phyloP scores from a whole-genome alignment of 2,888 invertebrate genomes.

The Cheilosia impressa region DNA sequence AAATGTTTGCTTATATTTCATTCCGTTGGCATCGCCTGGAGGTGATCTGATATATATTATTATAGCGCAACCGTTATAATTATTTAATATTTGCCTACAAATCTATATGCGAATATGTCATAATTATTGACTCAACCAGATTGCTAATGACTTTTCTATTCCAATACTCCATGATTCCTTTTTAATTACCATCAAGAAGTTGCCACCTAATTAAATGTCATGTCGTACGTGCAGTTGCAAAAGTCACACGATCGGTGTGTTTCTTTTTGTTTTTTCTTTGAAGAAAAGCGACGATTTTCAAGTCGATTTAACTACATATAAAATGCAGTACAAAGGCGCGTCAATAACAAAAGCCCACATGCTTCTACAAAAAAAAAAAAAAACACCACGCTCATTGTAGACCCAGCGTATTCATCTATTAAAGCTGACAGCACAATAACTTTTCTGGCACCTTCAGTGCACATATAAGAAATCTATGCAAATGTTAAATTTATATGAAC shows the following conservation, averaged over 20 bases:
- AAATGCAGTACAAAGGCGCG: constrained; percentile 47
- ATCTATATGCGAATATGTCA: neutral
- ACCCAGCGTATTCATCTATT: constrained; percentile 46
- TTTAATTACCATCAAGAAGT: constrained; percentile 22
- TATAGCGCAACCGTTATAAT: too few relatives aligned
- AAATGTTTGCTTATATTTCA: too few relatives aligned
- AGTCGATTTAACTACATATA: constrained; percentile 32
- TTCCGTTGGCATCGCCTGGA: too few relatives aligned
- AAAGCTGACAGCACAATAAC: constrained; percentile 51
- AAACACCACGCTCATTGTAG: neutral
- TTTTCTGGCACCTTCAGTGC: constrained; percentile 53
- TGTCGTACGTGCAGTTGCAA: constrained; percentile 10
- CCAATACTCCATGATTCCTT: constrained; percentile 1
- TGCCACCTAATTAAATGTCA: constrained; percentile 25
- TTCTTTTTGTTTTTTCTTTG: neutral
- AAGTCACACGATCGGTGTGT: constrained; percentile 40
- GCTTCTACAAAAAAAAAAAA: neutral
- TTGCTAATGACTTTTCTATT: neutral
- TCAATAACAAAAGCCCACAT: constrained; percentile 59
- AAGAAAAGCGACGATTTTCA: constrained; percentile 4
- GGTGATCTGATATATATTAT: too few relatives aligned
- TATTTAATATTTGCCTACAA: too few relatives aligned
- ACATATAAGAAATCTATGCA: constrained; percentile 46
- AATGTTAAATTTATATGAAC: constrained; percentile 40
- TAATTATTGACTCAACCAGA: neutral